phyloP scores from a whole-genome alignment of 2,888 invertebrate species.

The Pomacea canaliculata region DNA sequence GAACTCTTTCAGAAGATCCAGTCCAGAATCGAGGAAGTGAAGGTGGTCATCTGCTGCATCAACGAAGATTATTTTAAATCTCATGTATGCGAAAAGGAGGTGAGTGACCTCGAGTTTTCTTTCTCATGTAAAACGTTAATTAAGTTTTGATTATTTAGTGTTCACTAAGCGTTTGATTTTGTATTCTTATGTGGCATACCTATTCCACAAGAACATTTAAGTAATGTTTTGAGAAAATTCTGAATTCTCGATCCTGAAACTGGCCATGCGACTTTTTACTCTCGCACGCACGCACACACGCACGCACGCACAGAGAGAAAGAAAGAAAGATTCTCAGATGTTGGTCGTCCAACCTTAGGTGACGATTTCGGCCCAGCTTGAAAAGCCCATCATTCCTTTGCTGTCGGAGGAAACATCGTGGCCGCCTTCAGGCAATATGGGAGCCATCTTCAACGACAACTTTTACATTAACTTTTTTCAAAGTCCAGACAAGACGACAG shows the following conservation, averaged over 20 bases:
- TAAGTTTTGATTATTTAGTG: too few relatives aligned
- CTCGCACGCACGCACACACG: too few relatives aligned
- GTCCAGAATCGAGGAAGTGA: slow-evolving; percentile 60
- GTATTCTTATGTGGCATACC: too few relatives aligned
- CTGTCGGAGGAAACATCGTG: slow-evolving; percentile 52
- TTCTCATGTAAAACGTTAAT: too few relatives aligned
- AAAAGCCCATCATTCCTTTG: slow-evolving; percentile 55
- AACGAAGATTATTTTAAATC: slow-evolving; percentile 65
- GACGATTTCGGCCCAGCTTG: slow-evolving; percentile 45
- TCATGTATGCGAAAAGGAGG: slow-evolving; percentile 67
- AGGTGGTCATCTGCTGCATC: slow-evolving; percentile 60
- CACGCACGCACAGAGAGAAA: too few relatives aligned
- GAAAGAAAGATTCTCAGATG: too few relatives aligned
- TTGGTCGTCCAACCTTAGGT: slow-evolving; percentile 36
- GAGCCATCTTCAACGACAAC: slow-evolving; percentile 56
- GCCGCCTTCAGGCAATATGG: slow-evolving; percentile 59
- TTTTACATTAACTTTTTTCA: slow-evolving; percentile 45
- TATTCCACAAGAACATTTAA: too few relatives aligned
- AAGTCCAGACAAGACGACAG: slow-evolving; percentile 36
- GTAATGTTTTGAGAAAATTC: too few relatives aligned
- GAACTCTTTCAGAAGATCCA: slow-evolving; percentile 67
- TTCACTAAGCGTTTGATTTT: too few relatives aligned
- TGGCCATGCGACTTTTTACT: not conserved
- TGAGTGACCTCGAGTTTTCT: slow-evolving; percentile 24
- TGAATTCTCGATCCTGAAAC: too few relatives aligned